Percentiles rank a stretch among this genome's conserved stretches.
phyloP scores from a whole-genome alignment of 2,888 invertebrate genomes.

The Lasioglossum marginatum region DNA sequence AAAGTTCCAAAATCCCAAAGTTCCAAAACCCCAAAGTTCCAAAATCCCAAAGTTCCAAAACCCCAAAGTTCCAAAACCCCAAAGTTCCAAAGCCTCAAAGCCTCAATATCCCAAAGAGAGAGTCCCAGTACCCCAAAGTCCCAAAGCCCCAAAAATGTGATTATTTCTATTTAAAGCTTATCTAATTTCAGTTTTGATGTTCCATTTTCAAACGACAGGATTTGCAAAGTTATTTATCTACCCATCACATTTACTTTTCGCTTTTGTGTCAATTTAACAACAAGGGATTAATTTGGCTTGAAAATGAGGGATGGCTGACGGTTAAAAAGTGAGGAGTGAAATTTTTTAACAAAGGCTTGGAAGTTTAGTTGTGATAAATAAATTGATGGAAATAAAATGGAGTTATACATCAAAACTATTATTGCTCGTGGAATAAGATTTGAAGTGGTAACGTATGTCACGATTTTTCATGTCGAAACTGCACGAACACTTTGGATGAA shows the following conservation, averaged over 20 bases:
- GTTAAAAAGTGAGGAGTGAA: not conserved
- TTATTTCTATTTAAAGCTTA: not conserved
- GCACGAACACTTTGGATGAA: not conserved
- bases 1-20: too few species aligned
- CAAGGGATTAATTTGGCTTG: not conserved
- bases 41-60: too few species aligned
- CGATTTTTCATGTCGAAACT: not conserved
- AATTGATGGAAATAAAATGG: not conserved
- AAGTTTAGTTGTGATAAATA: not conserved
- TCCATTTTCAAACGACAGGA: too few species aligned
- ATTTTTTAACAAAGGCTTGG: not conserved
- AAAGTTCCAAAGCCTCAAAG: too few species aligned
- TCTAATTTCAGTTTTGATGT: not conserved
- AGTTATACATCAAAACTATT: not conserved
- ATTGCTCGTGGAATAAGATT: not conserved
- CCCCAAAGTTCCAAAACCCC: too few species aligned
- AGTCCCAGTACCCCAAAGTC: too few species aligned
- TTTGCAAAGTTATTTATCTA: too few species aligned
- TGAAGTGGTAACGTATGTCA: not conserved
- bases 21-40: accelerated
- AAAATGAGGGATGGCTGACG: not conserved
- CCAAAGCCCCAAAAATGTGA: not conserved
- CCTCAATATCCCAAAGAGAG: too few species aligned
- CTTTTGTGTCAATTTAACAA: not conserved
- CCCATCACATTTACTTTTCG: too few species aligned